Evolutionary conservation across 2,113 vertebrate genomes (phyloP).

Genomic region (Willisornis vidua): DNA sequence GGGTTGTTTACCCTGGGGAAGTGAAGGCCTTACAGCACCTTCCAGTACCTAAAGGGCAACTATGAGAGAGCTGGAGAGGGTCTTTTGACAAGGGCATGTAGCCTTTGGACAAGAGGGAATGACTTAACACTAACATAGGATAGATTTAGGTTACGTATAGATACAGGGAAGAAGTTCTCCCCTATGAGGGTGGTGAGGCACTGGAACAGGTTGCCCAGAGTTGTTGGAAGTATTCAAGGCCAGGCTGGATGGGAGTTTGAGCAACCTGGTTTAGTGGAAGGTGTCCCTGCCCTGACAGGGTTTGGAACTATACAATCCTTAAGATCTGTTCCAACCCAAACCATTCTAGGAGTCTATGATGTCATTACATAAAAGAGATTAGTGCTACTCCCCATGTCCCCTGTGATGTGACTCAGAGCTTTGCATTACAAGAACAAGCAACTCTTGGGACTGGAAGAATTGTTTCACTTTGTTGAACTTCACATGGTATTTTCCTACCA

Average conservation of each 20-base stretch:
- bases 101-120: neutral
- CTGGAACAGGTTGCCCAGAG: neutral
- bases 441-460: neutral
- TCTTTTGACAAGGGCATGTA: neutral
- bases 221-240: neutral
- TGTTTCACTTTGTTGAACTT: neutral
- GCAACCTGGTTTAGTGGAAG: neutral
- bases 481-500: neutral
- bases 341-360: neutral
- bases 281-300: neutral
- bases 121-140: neutral
- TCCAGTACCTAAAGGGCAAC: neutral
- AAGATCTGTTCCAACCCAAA: neutral
- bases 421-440: neutral
- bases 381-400: neutral
- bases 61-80: neutral
- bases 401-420: neutral
- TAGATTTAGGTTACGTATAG: neutral
- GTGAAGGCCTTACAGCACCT: neutral
- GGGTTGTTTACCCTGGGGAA: neutral
- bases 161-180: neutral
- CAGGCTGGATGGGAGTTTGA: neutral
- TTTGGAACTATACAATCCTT: neutral
- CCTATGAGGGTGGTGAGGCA: neutral
- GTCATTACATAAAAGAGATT: neutral